Evolutionary conservation across 2,797 vertebrate genomes (phyloP), one percentile per base, ranked within the genome.

Genomic region (Bucorvus abyssinicus): DNA sequence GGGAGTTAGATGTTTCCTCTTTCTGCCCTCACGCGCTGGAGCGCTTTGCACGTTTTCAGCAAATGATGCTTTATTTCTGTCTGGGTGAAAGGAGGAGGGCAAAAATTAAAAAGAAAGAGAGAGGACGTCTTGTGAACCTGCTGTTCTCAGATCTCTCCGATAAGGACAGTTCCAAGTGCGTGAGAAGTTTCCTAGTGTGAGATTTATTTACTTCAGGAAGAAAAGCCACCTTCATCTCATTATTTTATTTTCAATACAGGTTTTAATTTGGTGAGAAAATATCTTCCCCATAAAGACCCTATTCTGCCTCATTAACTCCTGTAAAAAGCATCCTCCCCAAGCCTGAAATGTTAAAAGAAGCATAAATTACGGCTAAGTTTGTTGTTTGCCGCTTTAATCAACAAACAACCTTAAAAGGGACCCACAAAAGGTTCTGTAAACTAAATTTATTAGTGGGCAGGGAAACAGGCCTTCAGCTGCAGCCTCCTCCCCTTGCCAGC

Each of bases 221-320:
- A 97, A 97, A 97, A 97, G 91, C 89, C 87, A 97, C 93, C 93
- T 94, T 84, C 92, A 89, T 95, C 90, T 97, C 89, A 93, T 96
- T 94, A 89, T 95, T 96, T 95, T 55, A 94, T 94, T 96, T 94
- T 94, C 94, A 97, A 91, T 94, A 93, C 89, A 75, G 47, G 86
- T 96, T 96, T 97, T 96, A 93, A 97, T 96, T 96, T 97, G 94
- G 95, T 96, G 92, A 97, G 95, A 97, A 96, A 97, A 96, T 97
- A 94, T 93, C 94, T 94, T 96, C 93, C 91, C 89, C 74, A 85
- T 94, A 96, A 96, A 97, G 95, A 96, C 91, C 92, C 77, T 93
- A 96, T 97, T 98, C 97, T 98, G 97, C 96, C 90, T 97, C 96
- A 96, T 97, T 97, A 97, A 96, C 95, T 97, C 92, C 75, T 73